Conservation (phyloP, 2,113 vertebrate species). For the Rhynchopsitta pachyrhyncha region DNA sequence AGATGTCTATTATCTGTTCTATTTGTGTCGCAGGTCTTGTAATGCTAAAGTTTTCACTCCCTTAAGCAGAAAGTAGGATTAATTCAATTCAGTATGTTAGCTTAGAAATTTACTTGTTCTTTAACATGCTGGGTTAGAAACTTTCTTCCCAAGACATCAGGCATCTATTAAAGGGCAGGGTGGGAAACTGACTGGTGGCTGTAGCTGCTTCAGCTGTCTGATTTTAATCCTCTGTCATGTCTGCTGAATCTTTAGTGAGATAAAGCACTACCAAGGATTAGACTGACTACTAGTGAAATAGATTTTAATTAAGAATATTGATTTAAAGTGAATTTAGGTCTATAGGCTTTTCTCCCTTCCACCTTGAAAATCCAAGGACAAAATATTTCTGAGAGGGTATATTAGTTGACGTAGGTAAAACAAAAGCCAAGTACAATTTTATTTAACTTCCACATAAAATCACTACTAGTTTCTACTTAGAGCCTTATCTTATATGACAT, state of each 20-base stretch:
- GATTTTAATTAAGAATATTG: constrained; percentile 50
- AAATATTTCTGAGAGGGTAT: background rate
- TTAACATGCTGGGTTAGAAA: background rate
- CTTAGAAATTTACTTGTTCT: background rate
- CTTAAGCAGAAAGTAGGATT: background rate
- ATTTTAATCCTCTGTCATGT: background rate
- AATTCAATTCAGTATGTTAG: background rate
- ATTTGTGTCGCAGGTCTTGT: background rate
- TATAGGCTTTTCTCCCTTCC: background rate
- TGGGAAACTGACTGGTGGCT: background rate
- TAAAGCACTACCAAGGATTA: constrained; percentile 19
- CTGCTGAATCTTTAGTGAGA: constrained; percentile 6
- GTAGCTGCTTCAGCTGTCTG: background rate
- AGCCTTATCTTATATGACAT: background rate
- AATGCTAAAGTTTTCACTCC: background rate
- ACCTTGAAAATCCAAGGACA: background rate
- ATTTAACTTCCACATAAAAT: background rate
- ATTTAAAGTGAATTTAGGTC: background rate
- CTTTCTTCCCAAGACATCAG: background rate
- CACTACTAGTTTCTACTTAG: background rate
- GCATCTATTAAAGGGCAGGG: background rate
- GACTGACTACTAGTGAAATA: background rate
- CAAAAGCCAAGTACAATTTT: background rate
- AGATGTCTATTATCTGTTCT: background rate
- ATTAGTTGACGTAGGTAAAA: background rate